Evolutionary conservation across 2,888 invertebrate genomes (phyloP).

Genomic region (Cecidostiba fungosa): DNA sequence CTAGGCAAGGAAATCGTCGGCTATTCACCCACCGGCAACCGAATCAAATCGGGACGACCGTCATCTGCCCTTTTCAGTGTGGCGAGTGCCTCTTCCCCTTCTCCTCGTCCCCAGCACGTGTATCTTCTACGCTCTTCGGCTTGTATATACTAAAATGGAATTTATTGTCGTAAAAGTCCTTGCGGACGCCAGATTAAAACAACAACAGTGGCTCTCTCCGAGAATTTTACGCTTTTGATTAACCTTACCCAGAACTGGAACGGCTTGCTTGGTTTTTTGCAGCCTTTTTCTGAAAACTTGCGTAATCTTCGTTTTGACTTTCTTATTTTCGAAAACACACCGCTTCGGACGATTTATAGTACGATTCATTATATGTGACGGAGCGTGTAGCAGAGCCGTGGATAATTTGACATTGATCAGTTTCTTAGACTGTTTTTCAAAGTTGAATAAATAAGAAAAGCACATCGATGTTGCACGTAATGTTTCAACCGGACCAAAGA

Average conservation of each 20-base stretch:
- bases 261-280: not conserved
- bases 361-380: not conserved
- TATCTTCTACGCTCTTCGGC: not conserved
- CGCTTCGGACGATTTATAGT: not conserved
- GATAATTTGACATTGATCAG: slow-evolving; percentile 30
- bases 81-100: not conserved
- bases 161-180: slow-evolving; percentile 29
- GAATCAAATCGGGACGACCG: slow-evolving; percentile 73
- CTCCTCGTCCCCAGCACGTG: not conserved
- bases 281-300: not conserved
- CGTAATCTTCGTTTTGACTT: not conserved
- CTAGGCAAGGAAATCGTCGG: slow-evolving; percentile 72
- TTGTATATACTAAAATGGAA: not conserved
- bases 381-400: slow-evolving; percentile 21
- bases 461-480: not conserved
- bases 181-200: slow-evolving; percentile 45
- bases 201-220: slow-evolving; percentile 5
- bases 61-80: slow-evolving; percentile 57
- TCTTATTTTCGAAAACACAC: not conserved
- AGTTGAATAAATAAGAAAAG: not conserved
- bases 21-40: slow-evolving; percentile 70
- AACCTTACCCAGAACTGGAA: slow-evolving; percentile 24
- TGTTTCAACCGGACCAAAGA: not conserved
- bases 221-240: slow-evolving; percentile 36
- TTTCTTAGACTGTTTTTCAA: not conserved